Percentiles rank a stretch among this genome's conserved stretches.
Evolutionary conservation across 2,888 invertebrate species (phyloP).

Genomic region (Ophion ventricosus): DNA sequence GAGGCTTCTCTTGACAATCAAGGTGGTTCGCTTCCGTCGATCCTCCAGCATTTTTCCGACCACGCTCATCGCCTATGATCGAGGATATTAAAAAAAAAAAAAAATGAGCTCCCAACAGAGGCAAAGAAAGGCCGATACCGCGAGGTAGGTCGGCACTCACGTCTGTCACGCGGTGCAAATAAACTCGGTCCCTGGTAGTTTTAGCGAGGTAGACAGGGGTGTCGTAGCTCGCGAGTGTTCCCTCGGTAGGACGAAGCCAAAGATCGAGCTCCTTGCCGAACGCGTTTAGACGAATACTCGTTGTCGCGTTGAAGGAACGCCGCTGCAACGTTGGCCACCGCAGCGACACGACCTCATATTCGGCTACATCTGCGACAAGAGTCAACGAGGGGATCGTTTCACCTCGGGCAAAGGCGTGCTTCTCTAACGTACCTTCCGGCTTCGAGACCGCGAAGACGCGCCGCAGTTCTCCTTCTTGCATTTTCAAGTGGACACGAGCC

Average conservation of each 20-base stretch:
- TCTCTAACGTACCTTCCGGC: conserved; percentile 13
- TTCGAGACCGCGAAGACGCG: conserved; percentile 14
- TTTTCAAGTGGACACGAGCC: conserved; percentile 23
- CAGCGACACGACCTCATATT: conserved; percentile 58
- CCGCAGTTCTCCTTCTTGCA: conserved; percentile 38
- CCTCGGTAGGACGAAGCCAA: conserved; percentile 61
- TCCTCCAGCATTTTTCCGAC: conserved; percentile 46
- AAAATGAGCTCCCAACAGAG: too few relatives aligned
- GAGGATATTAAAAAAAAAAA: too few relatives aligned
- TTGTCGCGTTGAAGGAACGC: conserved; percentile 3
- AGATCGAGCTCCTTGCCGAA: conserved; percentile 58
- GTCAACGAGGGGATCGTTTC: not conserved
- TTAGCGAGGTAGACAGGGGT: conserved; percentile 57
- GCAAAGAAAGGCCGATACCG: not conserved
- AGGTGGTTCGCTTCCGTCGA: conserved; percentile 33
- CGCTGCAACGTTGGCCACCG: conserved; percentile 58
- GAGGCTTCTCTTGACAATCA: conserved; percentile 35
- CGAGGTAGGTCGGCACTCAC: not conserved
- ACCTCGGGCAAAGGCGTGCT: not conserved
- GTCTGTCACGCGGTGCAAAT: conserved; percentile 2
- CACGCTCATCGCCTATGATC: conserved; percentile 32
- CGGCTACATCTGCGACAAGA: conserved; percentile 31
- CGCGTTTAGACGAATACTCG: conserved; percentile 54
- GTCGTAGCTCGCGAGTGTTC: conserved; percentile 47
- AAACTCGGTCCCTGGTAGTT: conserved; percentile 13